A percentile compares a stretch with the other conserved stretches of the same genome.
Conservation (phyloP, 1,140 invertebrate species). For the Trinorchestia longiramus region DNA sequence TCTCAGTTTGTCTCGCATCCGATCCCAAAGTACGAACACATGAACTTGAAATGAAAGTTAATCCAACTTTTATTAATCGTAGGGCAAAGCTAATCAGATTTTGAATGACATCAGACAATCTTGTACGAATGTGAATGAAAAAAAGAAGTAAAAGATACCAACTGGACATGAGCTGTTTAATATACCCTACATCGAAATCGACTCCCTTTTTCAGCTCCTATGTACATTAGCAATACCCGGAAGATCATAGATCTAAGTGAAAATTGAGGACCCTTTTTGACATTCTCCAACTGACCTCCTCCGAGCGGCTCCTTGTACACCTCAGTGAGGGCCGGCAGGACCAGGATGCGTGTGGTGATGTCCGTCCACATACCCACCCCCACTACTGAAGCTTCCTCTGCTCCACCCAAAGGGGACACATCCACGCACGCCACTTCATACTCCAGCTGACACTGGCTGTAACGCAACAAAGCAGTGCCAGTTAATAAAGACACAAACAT, state of each 20-base stretch:
- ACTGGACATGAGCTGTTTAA: not conserved
- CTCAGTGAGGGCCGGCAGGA: conserved; percentile 82
- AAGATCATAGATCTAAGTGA: too few species aligned
- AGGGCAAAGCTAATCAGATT: not conserved
- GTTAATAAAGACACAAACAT: too few species aligned
- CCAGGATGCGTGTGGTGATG: conserved; percentile 89
- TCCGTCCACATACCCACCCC: conserved; percentile 98
- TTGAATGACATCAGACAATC: not conserved
- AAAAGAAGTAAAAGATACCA: too few species aligned
- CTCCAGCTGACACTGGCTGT: conserved; percentile 79
- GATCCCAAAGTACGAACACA: not conserved
- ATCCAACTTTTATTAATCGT: not conserved
- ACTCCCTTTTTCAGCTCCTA: not conserved
- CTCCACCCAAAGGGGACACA: conserved; percentile 82
- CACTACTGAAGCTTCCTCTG: conserved; percentile 78
- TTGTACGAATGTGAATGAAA: not conserved
- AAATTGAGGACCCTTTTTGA: too few species aligned
- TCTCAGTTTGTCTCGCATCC: not conserved
- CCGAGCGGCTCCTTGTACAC: conserved; percentile 88
- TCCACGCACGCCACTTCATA: conserved; percentile 97
- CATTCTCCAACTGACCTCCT: too few species aligned
- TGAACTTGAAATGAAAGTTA: not conserved
- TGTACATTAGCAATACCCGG: too few species aligned
- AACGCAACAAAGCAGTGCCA: conserved; percentile 3
- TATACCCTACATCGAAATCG: not conserved